Percentiles rank a stretch among this genome's conserved stretches.
These are phyloP conservation scores for Cynodonichthys magdalenae DNA, from an alignment of 2,797 vertebrate genomes.

Conservation along the genomic window DNA sequence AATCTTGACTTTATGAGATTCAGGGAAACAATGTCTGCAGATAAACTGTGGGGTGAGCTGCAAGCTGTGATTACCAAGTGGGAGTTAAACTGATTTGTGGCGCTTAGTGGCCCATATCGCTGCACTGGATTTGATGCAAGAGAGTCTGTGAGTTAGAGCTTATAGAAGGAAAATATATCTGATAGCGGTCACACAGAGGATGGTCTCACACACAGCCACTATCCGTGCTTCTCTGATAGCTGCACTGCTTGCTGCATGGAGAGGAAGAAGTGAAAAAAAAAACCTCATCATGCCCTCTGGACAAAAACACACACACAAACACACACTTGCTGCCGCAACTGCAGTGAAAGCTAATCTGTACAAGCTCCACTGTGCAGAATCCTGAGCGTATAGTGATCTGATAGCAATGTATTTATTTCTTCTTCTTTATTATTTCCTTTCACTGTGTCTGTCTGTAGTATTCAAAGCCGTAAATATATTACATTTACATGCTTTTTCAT, in stretches of 20 bases:
- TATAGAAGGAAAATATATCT: constrained; percentile 35
- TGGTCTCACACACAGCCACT: constrained; percentile 12
- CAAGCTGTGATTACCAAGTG: constrained; percentile 37
- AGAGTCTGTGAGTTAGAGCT: constrained; percentile 37
- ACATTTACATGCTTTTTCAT: constrained; percentile 33
- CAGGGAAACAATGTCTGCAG: constrained; percentile 13
- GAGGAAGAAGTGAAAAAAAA: neutral
- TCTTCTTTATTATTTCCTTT: constrained; percentile 31
- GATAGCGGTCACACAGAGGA: constrained; percentile 31
- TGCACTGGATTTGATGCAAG: constrained; percentile 39
- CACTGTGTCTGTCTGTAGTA: constrained; percentile 23
- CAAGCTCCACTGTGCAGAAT: constrained; percentile 46
- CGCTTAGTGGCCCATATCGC: constrained; percentile 46
- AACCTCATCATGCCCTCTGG: constrained; percentile 28
- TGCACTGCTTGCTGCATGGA: constrained; percentile 24
- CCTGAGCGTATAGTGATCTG: constrained; percentile 58
- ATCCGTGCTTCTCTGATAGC: constrained; percentile 24
- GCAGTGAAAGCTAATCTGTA: constrained; percentile 65
- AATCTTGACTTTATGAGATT: neutral
- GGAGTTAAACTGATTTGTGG: constrained; percentile 55
- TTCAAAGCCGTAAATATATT: constrained; percentile 55
- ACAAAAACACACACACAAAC: constrained; percentile 17
- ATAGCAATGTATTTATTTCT: constrained; percentile 49
- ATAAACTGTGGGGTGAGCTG: constrained; percentile 5
- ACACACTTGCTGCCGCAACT: constrained; percentile 51